A percentile compares a stretch with the other conserved stretches of the same genome.
Evolutionary conservation across 30 jellyfish, hydroid and myxozoan species (phyloP).

Genomic region (Chironex yamaguchii): DNA sequence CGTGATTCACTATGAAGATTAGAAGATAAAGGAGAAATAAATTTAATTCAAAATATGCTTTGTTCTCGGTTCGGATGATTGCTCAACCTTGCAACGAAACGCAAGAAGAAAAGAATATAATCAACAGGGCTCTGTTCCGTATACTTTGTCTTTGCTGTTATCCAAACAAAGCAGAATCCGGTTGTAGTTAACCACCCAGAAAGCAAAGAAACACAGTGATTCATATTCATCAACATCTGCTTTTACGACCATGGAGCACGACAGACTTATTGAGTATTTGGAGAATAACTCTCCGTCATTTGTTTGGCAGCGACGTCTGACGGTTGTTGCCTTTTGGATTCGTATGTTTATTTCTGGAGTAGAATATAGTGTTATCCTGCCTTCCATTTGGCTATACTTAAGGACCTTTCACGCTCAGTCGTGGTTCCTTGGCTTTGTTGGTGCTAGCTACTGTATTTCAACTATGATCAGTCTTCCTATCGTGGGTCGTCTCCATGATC

Average conservation of each 20-base stretch:
- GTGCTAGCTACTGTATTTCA: slow-evolving; percentile 79
- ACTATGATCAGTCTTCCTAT: slow-evolving; percentile 90
- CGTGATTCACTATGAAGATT: too few relatives aligned
- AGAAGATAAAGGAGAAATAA: too few relatives aligned
- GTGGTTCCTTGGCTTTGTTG: slow-evolving; percentile 90
- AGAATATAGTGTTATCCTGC: slow-evolving; percentile 90
- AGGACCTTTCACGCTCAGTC: slow-evolving; percentile 79
- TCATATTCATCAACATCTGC: too few relatives aligned
- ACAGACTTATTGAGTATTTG: slow-evolving; percentile 28
- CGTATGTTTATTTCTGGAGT: slow-evolving; percentile 97
- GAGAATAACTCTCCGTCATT: slow-evolving; percentile 76
- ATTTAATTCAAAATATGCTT: too few relatives aligned
- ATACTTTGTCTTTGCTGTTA: too few relatives aligned
- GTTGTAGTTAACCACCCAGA: too few relatives aligned
- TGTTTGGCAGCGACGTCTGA: slow-evolving; percentile 79
- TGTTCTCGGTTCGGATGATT: too few relatives aligned
- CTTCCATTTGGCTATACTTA: slow-evolving; percentile 93
- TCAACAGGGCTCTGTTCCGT: too few relatives aligned
- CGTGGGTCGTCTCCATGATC: slow-evolving; percentile 85
- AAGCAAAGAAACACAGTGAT: too few relatives aligned
- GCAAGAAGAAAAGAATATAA: too few relatives aligned
- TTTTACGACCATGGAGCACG: slow-evolving; percentile 61
- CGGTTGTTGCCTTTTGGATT: slow-evolving; percentile 78
- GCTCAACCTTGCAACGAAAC: too few relatives aligned
- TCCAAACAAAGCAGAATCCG: too few relatives aligned